Conservation (phyloP, 2,888 invertebrate species). For the Oxytorus armatus region DNA sequence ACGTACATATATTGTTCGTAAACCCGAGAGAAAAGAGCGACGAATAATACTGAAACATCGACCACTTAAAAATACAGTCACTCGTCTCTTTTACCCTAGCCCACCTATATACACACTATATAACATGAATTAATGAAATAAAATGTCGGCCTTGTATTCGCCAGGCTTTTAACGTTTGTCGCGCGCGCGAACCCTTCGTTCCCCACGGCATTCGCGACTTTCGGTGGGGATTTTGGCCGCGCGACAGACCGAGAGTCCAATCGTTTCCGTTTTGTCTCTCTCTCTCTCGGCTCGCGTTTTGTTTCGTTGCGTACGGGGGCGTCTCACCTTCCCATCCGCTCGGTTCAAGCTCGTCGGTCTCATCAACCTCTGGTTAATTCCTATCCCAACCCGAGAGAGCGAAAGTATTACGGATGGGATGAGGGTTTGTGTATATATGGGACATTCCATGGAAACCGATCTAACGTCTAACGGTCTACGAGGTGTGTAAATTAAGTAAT, state of each 20-base stretch:
- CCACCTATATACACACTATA: slow-evolving; percentile 11
- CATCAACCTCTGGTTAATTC: slow-evolving; percentile 77
- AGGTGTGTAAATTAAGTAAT: too few species aligned
- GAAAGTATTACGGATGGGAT: slow-evolving; percentile 37
- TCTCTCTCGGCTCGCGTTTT: slow-evolving; percentile 71
- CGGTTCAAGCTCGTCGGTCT: slow-evolving; percentile 61
- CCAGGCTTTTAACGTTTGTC: slow-evolving; percentile 68
- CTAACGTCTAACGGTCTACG: too few species aligned
- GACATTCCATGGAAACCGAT: not conserved
- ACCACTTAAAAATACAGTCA: slow-evolving; percentile 45
- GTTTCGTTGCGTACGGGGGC: slow-evolving; percentile 23
- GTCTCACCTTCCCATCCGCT: slow-evolving; percentile 62
- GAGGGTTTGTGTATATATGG: slow-evolving; percentile 24
- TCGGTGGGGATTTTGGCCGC: slow-evolving; percentile 8
- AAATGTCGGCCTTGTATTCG: slow-evolving; percentile 63
- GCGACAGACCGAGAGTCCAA: slow-evolving; percentile 62
- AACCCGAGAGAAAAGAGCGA: slow-evolving; percentile 9
- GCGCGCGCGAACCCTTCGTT: slow-evolving; percentile 55
- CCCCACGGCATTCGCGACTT: slow-evolving; percentile 51
- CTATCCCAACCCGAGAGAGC: slow-evolving; percentile 74
- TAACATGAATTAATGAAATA: slow-evolving; percentile 70
- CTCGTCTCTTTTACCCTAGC: not conserved
- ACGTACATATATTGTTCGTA: not conserved
- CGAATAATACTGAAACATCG: slow-evolving; percentile 33
- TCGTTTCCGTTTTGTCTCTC: slow-evolving; percentile 68